Percentiles rank a stretch among this genome's conserved stretches.
Conservation (phyloP, 2,888 invertebrate genomes). For the Syrista parreyssii region DNA sequence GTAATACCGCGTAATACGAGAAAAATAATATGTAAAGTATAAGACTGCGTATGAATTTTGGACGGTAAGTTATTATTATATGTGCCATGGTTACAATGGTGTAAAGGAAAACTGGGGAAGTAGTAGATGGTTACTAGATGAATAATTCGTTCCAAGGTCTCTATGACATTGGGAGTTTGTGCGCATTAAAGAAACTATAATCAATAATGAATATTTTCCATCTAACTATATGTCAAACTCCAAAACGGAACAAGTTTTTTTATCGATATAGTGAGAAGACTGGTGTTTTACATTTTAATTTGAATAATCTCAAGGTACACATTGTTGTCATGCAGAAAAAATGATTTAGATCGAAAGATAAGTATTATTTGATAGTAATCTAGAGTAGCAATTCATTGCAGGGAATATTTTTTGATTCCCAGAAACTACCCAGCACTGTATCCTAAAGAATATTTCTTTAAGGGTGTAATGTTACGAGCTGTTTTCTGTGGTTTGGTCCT, state of each 20-base stretch:
- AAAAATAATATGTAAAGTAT: background rate
- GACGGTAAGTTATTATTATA: background rate
- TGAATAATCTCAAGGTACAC: background rate
- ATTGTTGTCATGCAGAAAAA: background rate
- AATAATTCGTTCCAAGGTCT: background rate
- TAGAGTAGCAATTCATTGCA: background rate
- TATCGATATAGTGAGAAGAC: background rate
- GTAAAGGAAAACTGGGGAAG: background rate
- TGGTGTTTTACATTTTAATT: background rate
- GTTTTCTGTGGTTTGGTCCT: background rate
- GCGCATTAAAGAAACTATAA: background rate
- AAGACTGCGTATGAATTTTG: background rate
- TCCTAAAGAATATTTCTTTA: background rate
- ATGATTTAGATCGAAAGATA: background rate
- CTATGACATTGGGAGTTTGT: background rate
- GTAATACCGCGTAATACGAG: background rate
- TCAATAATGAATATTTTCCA: background rate
- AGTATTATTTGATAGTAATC: background rate
- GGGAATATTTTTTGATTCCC: background rate
- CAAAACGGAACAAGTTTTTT: background rate
- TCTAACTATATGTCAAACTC: background rate
- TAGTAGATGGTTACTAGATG: background rate
- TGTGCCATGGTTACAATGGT: background rate
- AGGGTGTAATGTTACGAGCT: background rate
- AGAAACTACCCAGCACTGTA: background rate